Evolutionary conservation across 1,140 invertebrate genomes (phyloP).

Genomic region (Drosophila prosaltans): DNA sequence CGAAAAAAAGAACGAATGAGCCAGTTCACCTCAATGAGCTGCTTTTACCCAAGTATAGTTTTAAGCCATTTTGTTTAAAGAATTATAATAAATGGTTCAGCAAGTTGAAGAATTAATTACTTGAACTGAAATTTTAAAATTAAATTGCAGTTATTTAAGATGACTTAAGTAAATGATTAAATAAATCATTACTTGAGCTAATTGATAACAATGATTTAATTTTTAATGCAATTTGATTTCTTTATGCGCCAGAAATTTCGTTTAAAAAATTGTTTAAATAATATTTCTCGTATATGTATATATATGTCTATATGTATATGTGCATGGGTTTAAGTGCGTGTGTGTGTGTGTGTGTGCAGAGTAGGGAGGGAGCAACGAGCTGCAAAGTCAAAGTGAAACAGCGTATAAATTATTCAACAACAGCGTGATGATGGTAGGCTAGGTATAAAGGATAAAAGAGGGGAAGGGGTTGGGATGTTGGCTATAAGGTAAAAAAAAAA

Average conservation of each 20-base stretch:
- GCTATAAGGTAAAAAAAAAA: too few species aligned
- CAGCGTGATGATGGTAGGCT: not conserved
- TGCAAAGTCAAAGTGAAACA: constrained; percentile 20
- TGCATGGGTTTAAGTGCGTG: not conserved
- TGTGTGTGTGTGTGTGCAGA: not conserved
- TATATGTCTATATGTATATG: not conserved
- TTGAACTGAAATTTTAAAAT: too few species aligned
- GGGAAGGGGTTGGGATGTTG: too few species aligned
- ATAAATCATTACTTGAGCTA: too few species aligned
- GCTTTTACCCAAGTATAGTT: too few species aligned
- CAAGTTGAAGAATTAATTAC: too few species aligned
- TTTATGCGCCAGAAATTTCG: not conserved
- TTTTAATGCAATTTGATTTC: not conserved
- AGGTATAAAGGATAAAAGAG: not conserved
- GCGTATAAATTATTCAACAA: constrained; percentile 21
- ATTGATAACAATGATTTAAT: not conserved
- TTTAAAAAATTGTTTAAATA: not conserved
- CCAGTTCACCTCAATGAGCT: too few species aligned
- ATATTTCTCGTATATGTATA: not conserved
- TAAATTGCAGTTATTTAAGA: too few species aligned
- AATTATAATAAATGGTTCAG: too few species aligned
- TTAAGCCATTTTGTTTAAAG: too few species aligned
- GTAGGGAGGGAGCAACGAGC: constrained; percentile 11
- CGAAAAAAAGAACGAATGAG: too few species aligned
- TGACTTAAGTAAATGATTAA: too few species aligned